A percentile compares a stretch with the other conserved stretches of the same genome.
phyloP scores from a whole-genome alignment of 1,140 invertebrate species.

The Trinorchestia longiramus region DNA sequence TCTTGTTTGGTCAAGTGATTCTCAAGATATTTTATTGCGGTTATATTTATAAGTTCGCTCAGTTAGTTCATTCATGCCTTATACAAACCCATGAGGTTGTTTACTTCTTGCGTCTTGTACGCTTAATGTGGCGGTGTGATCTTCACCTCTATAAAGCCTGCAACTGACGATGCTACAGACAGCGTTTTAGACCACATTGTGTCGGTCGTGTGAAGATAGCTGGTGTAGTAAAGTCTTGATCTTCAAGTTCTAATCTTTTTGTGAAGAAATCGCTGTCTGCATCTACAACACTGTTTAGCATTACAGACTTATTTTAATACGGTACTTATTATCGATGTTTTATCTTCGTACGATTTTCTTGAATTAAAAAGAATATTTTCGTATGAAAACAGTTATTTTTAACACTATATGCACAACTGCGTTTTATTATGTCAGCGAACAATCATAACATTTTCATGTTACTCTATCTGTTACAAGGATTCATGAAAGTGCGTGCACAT shows the following conservation, averaged over 20 bases:
- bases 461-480: neutral
- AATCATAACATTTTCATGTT: neutral
- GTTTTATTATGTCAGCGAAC: too few species aligned
- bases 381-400: too few species aligned
- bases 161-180: neutral
- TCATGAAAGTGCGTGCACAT: neutral
- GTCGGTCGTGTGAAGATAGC: neutral
- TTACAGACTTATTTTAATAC: neutral
- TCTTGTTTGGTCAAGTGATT: neutral
- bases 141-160: neutral
- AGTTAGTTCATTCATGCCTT: neutral
- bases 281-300: neutral
- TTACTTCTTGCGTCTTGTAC: neutral
- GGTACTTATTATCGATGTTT: neutral
- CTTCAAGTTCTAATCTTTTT: neutral
- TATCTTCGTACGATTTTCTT: neutral
- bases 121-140: neutral
- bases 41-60: neutral
- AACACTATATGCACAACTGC: too few species aligned
- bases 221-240: neutral
- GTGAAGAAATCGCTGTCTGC: neutral
- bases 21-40: neutral
- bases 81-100: neutral
- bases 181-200: neutral
- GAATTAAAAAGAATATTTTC: neutral